These are phyloP conservation scores for Riparia riparia DNA, from an alignment of 2,113 vertebrate genomes.

Conservation along the genomic window DNA sequence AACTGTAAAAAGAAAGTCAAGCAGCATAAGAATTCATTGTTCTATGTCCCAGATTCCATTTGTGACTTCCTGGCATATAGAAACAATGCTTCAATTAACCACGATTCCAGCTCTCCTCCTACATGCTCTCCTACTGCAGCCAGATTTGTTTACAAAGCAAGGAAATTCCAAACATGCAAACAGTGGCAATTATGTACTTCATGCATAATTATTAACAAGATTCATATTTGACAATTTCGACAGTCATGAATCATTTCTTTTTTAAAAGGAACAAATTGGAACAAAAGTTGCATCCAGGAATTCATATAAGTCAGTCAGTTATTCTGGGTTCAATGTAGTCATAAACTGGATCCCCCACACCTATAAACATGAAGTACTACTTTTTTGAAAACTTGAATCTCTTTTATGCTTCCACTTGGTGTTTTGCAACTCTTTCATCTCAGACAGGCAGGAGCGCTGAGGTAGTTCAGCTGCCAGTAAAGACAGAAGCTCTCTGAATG, in stretches of 20 bases:
- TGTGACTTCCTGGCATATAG: not conserved
- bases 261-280: not conserved
- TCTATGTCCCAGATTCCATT: not conserved
- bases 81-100: conserved; percentile 15
- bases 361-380: not conserved
- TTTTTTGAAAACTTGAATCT: not conserved
- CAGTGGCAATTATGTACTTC: not conserved
- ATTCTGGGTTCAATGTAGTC: not conserved
- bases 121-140: not conserved
- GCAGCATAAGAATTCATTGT: not conserved
- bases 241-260: not conserved
- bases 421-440: not conserved
- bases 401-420: not conserved
- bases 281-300: not conserved
- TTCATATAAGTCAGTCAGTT: not conserved
- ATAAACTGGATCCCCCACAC: not conserved
- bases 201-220: not conserved
- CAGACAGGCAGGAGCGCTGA: not conserved
- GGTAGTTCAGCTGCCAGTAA: not conserved
- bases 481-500: not conserved
- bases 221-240: not conserved
- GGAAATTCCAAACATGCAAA: conserved; percentile 1
- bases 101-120: not conserved
- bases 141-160: not conserved
- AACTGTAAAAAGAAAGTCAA: not conserved